Evolutionary conservation across 2,113 vertebrate genomes (phyloP), one percentile per base, ranked within the genome.

Genomic region (Heterotis niloticus): DNA sequence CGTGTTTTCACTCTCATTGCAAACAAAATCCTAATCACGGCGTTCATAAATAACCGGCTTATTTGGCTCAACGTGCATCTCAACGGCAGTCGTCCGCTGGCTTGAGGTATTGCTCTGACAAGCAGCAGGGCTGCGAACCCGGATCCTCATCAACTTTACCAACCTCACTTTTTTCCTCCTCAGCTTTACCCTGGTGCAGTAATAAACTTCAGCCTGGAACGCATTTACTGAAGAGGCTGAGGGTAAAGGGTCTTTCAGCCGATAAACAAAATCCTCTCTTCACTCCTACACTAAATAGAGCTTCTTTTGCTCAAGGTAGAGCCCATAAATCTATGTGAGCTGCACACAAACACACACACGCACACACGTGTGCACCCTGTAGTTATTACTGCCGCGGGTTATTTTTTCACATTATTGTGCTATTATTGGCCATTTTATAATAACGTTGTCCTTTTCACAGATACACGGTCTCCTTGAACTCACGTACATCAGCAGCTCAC

Each of bases 11-110:
- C 71, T 74, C 54, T 10, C 14, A 28, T 57, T 57, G 54, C 51
- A 74, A 74, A 74, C 71, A 74, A 54, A 74, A 74, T 74, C 71
- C 26, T 74, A 59, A 74, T 74, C 54, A 74, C 54, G 26, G 57
- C 57, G 71, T 74, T 74, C 51, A 74, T 74, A 74, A 26, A 74
- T 74, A 74, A 74, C 57, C 71, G 20, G 59, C 20, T 17, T 74
- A 52, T 54, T 28, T 74, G 52, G 57, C 23, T 14, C 13, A 74
- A 23, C 1, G n/a, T 20, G 10, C 3, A 20, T 62, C 59, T 62
- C 1, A 62, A 62, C 20, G 10, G 5, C 23, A 10, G n/a, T 74
- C 71, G 34, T 44, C 34, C 34, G 7, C 34, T 44, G 2, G 34
- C 3, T 44, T 44, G 3, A 44, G 3, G 2, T 44, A 74, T 26